phyloP scores from a whole-genome alignment of 1,140 invertebrate species.

The Aphelinus certus region DNA sequence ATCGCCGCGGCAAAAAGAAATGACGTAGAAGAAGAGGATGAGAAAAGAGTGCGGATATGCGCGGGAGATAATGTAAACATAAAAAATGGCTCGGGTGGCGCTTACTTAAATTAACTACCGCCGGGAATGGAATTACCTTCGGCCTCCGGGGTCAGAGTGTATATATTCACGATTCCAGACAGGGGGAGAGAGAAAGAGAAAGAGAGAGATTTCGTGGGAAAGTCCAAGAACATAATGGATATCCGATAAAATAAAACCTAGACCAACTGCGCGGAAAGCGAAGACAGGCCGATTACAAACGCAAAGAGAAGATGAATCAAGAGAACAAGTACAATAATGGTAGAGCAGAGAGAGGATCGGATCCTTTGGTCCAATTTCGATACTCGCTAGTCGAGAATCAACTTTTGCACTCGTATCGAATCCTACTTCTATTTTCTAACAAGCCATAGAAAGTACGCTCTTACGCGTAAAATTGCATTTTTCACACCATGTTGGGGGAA shows the following conservation, averaged over 20 bases:
- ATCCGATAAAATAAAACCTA: constrained; percentile 31
- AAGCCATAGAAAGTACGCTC: too few relatives aligned
- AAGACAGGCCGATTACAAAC: constrained; percentile 21
- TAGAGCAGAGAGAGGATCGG: neutral
- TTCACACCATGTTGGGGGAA: too few relatives aligned
- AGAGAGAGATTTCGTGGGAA: constrained; percentile 1
- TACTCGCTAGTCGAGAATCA: too few relatives aligned
- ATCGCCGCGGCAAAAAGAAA: neutral
- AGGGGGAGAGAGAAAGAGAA: neutral
- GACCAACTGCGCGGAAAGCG: constrained; percentile 13
- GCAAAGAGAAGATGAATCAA: constrained; percentile 13
- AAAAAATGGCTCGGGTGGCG: constrained; percentile 3
- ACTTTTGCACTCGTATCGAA: too few relatives aligned
- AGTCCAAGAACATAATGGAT: constrained; percentile 29
- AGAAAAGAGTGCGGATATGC: neutral
- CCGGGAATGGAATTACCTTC: constrained; percentile 13
- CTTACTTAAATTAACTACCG: constrained; percentile 23
- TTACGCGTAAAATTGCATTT: too few relatives aligned
- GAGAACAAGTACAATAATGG: neutral
- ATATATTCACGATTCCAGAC: neutral
- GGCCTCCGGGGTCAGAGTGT: neutral
- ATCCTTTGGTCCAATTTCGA: too few relatives aligned
- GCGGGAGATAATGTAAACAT: constrained; percentile 26
- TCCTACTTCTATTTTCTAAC: too few relatives aligned
- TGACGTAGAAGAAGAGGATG: neutral